Base-by-base conservation (phyloP, 2,888 invertebrate species). In the Eremobia ochroleuca region DNA sequence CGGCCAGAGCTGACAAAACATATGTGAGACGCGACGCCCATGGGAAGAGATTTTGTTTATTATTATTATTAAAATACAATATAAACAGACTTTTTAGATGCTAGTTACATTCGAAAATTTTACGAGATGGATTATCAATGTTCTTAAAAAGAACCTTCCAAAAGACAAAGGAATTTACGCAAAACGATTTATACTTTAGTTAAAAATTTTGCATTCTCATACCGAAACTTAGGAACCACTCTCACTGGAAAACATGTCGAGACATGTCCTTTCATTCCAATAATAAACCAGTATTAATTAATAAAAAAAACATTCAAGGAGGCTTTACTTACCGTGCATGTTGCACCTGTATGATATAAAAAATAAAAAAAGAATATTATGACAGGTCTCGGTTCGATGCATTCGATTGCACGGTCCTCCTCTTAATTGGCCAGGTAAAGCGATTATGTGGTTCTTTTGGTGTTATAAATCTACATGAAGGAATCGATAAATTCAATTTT, bases 41-140 rank as follows among this genome's bases (percentile, higher is more conserved):
- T 92, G 93, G 90, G 92, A 93, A 93, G 88, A 64, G 81, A 82
- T 84, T 88, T 89, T 89, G 87, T 88, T 73, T 90, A 84, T 55
- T 83, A 49, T 80, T 82, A 62, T 87, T 62, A 31, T n/a, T 76
- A 73, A 77, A 82, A 64, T 67, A 83, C 61, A 68, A 77, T 58
- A 43, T 68, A 67, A 61, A 73, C 75, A 9, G 34, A 21, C 31
- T 13, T 68, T 59, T 58, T 11, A 34, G n/a, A 68, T 34, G 25
- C n/a, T n/a, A 34, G 40, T 68, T 34, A n/a, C n/a, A 49, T 18
- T 31, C 25, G 0, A 52, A 46, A 9, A 67, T 31, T 31, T 46
- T 15, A 25, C 15, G 21, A 28, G 3, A 28, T 65, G 21, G 4
- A n/a, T 18, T 18, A 21, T 31, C 8, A 1, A 34, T 70, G 21